Percentiles rank a stretch among this genome's conserved stretches.
Conservation (phyloP, 2,888 invertebrate genomes). For the Ophioninae sp. region DNA sequence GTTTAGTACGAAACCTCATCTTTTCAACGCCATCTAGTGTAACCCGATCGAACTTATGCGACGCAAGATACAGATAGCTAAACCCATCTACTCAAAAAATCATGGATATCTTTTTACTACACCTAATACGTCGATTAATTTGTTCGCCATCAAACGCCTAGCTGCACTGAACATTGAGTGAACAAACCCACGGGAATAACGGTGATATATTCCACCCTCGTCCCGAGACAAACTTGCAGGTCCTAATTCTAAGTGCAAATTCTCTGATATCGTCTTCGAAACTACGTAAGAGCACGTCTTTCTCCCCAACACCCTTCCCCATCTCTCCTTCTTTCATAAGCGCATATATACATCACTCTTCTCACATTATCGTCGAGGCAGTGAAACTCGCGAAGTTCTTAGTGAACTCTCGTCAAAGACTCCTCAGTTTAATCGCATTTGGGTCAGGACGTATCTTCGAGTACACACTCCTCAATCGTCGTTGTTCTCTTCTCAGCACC, state of each 20-base stretch:
- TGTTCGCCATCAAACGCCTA: background rate
- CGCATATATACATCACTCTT: constrained; percentile 14
- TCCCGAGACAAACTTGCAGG: constrained; percentile 38
- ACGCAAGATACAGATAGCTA: background rate
- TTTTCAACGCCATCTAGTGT: no score
- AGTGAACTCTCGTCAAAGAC: constrained; percentile 69
- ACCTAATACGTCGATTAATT: background rate
- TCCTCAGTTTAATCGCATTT: constrained; percentile 65
- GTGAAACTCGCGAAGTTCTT: constrained; percentile 64
- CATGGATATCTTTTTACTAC: no score
- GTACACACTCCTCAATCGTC: constrained; percentile 47
- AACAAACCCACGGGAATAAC: constrained; percentile 21
- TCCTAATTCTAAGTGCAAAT: constrained; percentile 36
- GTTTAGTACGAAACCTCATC: no score
- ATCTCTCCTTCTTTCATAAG: constrained; percentile 1
- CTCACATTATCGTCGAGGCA: constrained; percentile 67
- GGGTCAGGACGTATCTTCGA: constrained; percentile 52
- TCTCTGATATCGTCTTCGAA: constrained; percentile 33
- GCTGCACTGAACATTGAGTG: constrained; percentile 22
- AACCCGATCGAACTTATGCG: no score
- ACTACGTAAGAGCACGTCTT: constrained; percentile 18
- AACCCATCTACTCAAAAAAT: background rate
- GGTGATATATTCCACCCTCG: constrained; percentile 22
- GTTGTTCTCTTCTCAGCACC: constrained; percentile 31
- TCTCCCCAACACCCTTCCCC: constrained; percentile 8